Conservation (phyloP, 2,113 vertebrate species). For the Myotis yumanensis region DNA sequence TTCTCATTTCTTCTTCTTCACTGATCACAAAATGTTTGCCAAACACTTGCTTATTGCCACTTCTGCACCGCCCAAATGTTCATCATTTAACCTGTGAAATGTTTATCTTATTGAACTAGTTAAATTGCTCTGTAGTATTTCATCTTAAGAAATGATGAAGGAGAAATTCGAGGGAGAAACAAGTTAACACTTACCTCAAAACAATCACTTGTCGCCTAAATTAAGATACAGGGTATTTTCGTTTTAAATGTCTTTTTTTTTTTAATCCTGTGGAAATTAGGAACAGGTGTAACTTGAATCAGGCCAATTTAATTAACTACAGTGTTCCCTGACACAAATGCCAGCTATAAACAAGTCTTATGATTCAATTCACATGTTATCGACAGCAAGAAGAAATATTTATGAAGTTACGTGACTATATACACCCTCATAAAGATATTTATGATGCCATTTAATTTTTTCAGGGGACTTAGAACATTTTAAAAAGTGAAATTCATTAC, state of each 20-base stretch:
- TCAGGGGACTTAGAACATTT: neutral
- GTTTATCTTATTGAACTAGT: neutral
- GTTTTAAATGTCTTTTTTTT: neutral
- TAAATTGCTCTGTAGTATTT: neutral
- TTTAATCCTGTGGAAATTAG: neutral
- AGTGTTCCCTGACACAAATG: neutral
- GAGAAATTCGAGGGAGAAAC: neutral
- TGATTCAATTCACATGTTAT: constrained; percentile 9
- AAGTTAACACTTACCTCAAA: neutral
- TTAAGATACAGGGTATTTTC: neutral
- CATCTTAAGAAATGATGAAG: constrained; percentile 15
- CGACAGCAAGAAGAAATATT: neutral
- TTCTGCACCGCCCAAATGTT: neutral
- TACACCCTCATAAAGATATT: neutral
- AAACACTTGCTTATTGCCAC: neutral
- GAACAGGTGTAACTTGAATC: neutral
- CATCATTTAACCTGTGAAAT: neutral
- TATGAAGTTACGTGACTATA: neutral
- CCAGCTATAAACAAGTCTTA: constrained; percentile 20
- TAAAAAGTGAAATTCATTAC: neutral
- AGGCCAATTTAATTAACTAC: constrained; percentile 24
- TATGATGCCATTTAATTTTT: constrained; percentile 10
- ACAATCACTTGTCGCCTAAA: neutral
- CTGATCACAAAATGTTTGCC: neutral
- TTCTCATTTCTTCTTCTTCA: neutral